Base-by-base conservation (phyloP, 2,888 invertebrate genomes). In the Pyrgus malvae region DNA sequence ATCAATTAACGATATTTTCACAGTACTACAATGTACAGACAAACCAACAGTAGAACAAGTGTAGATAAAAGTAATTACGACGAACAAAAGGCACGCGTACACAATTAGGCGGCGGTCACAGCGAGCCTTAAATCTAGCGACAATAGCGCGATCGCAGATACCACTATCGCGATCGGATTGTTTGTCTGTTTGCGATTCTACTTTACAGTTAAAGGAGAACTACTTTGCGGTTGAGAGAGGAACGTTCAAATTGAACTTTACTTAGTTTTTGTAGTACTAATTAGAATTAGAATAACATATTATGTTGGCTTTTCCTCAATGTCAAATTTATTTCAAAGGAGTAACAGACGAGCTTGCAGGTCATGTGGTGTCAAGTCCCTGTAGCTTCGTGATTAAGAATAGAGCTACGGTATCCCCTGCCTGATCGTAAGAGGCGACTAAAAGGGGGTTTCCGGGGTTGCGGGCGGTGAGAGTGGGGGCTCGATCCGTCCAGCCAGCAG, bases 101-200 rank as follows among this genome's bases (percentile, higher is more conserved):
- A 64, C 69, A 68, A 68, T 69, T 69, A 69, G 68, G 38, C 63
- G 61, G 55, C 59, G 61, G 59, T 65, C 61, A 61, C 67, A 64
- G 64, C 62, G 64, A 62, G 61, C 50, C 61, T 59, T 59, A 62
- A 59, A 63, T 62, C 64, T 60, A 57, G 74, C 78, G 77, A 76
- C 72, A 78, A 74, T 79, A 71, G 68, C 59, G 59, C 65, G 85
- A 86, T 86, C 65, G 56, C 48, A 68, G 85, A 85, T 85, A 85
- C 59, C 35, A 55, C 61, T 70, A 88, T 88, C 88, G 67, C 38
- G 61, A 81, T 83, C 80, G 77, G 79, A 78, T 81, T 77, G 76
- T 77, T 80, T 81, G 74, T 66, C 44, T 53, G 53, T 19, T 19
- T n/a, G 11, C 40, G 12, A 41, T 17, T 23, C 23, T 41, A 17